Evolutionary conservation across 92 coral and sea anemone genomes (phyloP), one percentile per base, ranked within the genome.

Genomic region (Muricea muricata): DNA sequence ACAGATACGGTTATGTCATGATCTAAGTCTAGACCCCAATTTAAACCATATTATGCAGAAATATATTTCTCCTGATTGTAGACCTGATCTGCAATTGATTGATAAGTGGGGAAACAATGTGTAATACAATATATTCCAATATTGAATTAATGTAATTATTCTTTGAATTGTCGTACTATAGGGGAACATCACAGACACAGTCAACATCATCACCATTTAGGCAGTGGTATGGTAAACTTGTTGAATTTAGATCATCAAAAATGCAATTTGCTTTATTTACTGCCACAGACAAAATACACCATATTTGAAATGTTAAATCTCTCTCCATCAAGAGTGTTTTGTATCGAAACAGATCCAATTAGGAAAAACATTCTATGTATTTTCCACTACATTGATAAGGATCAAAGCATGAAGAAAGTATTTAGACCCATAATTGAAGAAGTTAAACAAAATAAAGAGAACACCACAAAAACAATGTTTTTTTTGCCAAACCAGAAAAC

Each of bases 101-200:
- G n/a, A n/a, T n/a, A n/a, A n/a, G n/a, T n/a, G n/a, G n/a, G n/a
- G n/a, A n/a, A n/a, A n/a, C n/a, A n/a, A n/a, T n/a, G n/a, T n/a
- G n/a, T n/a, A n/a, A n/a, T n/a, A n/a, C n/a, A n/a, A n/a, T n/a
- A n/a, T n/a, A n/a, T n/a, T n/a, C n/a, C n/a, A n/a, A n/a, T n/a
- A n/a, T n/a, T n/a, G n/a, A n/a, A n/a, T n/a, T n/a, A n/a, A n/a
- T n/a, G n/a, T n/a, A n/a, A n/a, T n/a, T n/a, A n/a, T n/a, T n/a
- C n/a, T n/a, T n/a, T n/a, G n/a, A n/a, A n/a, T n/a, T n/a, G n/a
- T n/a, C n/a, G 7, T 55, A 55, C 65, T 55, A 55, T 79, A 47
- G 90, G 89, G 82, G 87, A 26, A 11, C 73, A 12, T 26, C 73
- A 26, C 37, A 65, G 15, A n/a, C n/a, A n/a, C n/a, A n/a, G n/a